Conservation (phyloP, 2,888 invertebrate genomes). For the Hedychridium roseum region DNA sequence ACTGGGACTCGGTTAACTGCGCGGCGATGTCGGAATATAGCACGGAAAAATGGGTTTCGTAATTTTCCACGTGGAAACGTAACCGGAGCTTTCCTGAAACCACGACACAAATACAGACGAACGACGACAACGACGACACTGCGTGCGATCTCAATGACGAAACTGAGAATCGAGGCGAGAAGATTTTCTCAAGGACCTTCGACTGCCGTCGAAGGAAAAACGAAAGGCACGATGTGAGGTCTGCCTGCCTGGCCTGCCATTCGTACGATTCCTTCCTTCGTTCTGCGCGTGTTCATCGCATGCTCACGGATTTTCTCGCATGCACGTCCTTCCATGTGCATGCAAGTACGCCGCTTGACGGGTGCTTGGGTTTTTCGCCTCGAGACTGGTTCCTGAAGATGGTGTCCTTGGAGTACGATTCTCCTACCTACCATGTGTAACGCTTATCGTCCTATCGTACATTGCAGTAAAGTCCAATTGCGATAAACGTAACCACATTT, state of each 20-base stretch:
- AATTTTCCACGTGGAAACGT: no score
- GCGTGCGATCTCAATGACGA: slow-evolving; percentile 48
- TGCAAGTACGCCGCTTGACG: not conserved
- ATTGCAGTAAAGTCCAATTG: no score
- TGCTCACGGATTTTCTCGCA: not conserved
- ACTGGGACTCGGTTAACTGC: no score
- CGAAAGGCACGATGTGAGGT: slow-evolving; percentile 51
- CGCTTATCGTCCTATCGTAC: no score
- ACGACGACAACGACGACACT: no score
- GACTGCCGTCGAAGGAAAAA: slow-evolving; percentile 56
- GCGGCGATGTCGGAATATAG: no score
- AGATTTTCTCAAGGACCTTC: slow-evolving; percentile 59
- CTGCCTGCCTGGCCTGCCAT: slow-evolving; percentile 13
- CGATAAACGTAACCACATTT: no score
- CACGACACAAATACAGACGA: no score
- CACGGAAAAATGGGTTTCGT: no score
- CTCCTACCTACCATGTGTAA: no score
- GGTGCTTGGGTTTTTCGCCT: slow-evolving; percentile 27
- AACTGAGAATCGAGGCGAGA: slow-evolving; percentile 57
- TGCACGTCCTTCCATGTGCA: not conserved
- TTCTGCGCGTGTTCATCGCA: slow-evolving; percentile 19
- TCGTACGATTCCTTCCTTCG: slow-evolving; percentile 6
- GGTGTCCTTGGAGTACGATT: slow-evolving; percentile 36
- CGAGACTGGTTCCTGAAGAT: slow-evolving; percentile 37
- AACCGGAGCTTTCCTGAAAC: no score